Conservation (phyloP, 2,888 invertebrate species). For the Drosophila fungiperda region DNA sequence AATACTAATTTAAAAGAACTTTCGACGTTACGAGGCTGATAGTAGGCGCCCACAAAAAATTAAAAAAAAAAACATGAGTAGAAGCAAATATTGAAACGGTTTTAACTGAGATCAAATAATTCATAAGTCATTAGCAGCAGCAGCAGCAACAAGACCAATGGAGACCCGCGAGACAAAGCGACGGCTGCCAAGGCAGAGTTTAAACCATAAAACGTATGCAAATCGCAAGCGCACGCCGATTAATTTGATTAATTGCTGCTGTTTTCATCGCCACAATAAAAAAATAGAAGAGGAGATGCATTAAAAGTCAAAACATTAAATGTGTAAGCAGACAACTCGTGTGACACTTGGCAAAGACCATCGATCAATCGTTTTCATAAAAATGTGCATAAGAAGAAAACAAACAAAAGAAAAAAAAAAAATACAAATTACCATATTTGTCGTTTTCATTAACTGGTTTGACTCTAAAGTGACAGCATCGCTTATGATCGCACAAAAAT, state of each 20-base stretch:
- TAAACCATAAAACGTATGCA: slow-evolving; percentile 50
- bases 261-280: slow-evolving; percentile 17
- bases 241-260: slow-evolving; percentile 70
- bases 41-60: slow-evolving; percentile 4
- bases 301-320: slow-evolving; percentile 37
- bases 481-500: slow-evolving; percentile 34
- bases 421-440: slow-evolving; percentile 40
- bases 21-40: slow-evolving; percentile 8
- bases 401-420: slow-evolving; percentile 14
- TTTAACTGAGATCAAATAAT: slow-evolving; percentile 53
- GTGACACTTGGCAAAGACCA: slow-evolving; percentile 46
- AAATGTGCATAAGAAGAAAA: slow-evolving; percentile 11
- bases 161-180: slow-evolving; percentile 44
- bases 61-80: neutral
- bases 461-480: slow-evolving; percentile 49
- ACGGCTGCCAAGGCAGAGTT: slow-evolving; percentile 45
- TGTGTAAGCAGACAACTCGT: slow-evolving; percentile 28
- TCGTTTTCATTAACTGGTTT: slow-evolving; percentile 22
- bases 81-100: slow-evolving; percentile 50
- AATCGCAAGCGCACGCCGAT: slow-evolving; percentile 56
- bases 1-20: neutral
- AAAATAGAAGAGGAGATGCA: neutral
- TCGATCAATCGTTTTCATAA: slow-evolving; percentile 43
- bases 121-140: slow-evolving; percentile 46
- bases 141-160: slow-evolving; percentile 16